Evolutionary conservation across 2,888 invertebrate genomes (phyloP).

Genomic region (Drosophila longiperda): DNA sequence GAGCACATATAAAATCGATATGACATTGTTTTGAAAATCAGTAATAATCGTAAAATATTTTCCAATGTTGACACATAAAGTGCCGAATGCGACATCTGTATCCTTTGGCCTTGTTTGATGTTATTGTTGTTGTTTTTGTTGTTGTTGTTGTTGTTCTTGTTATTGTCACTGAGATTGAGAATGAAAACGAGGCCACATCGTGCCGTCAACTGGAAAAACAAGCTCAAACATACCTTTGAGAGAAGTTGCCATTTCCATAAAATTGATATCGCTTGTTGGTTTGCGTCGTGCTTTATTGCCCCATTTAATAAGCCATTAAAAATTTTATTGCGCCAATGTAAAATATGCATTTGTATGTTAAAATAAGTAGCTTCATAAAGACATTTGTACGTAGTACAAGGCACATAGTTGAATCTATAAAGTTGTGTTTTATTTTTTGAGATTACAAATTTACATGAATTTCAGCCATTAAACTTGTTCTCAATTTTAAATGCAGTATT

Average conservation of each 20-base stretch:
- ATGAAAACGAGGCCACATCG: constrained; percentile 5
- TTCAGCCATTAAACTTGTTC: neutral
- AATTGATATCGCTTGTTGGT: constrained; percentile 26
- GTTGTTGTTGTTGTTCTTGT: neutral
- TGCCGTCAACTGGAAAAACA: constrained; percentile 14
- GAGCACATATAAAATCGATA: constrained; percentile 16
- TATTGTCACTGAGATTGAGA: neutral
- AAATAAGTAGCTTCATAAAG: neutral
- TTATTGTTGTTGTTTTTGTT: neutral
- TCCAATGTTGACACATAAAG: constrained; percentile 45
- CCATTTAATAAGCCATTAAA: constrained; percentile 77
- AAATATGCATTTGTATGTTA: constrained; percentile 41
- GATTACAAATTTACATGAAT: neutral
- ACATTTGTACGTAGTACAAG: neutral
- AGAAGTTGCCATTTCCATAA: constrained; percentile 16
- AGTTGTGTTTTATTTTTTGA: neutral
- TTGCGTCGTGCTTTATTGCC: constrained; percentile 62
- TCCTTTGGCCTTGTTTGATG: constrained; percentile 4
- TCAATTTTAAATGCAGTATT: neutral
- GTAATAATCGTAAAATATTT: constrained; percentile 53
- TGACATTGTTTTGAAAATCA: constrained; percentile 39
- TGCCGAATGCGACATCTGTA: constrained; percentile 25
- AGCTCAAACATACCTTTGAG: constrained; percentile 15
- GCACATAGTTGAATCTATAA: neutral
- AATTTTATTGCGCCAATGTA: constrained; percentile 67